A percentile compares a stretch with the other conserved stretches of the same genome.
Evolutionary conservation across 2,113 vertebrate species (phyloP).

Genomic region (Peromyscus maniculatus): DNA sequence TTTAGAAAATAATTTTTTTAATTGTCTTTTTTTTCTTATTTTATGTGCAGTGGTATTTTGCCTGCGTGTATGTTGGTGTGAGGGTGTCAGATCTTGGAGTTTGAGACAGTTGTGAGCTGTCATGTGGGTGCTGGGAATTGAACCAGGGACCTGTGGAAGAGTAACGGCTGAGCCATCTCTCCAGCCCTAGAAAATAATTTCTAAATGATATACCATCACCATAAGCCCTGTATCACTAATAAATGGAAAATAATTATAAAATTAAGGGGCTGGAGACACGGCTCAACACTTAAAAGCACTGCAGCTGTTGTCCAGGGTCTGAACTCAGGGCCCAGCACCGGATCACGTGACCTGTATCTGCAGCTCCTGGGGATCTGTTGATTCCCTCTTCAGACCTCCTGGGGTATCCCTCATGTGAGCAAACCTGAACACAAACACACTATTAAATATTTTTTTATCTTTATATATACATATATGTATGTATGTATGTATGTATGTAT

Average conservation of each 20-base stretch:
- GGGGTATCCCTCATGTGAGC: not conserved
- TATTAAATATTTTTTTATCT: not conserved
- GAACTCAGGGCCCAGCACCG: not conserved
- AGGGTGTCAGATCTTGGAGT: too few relatives aligned
- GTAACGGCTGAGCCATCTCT: too few relatives aligned
- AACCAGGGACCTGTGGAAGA: too few relatives aligned
- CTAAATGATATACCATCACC: not conserved
- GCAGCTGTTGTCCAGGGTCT: not conserved
- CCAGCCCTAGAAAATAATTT: not conserved
- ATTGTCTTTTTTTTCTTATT: not conserved
- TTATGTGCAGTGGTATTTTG: too few relatives aligned
- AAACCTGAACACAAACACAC: not conserved
- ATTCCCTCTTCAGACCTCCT: not conserved
- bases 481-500: not conserved
- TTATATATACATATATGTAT: not conserved
- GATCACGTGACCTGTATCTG: not conserved
- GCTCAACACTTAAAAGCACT: not conserved
- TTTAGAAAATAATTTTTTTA: not conserved
- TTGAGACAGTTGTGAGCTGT: too few relatives aligned
- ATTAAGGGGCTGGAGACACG: not conserved
- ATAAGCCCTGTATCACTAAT: not conserved
- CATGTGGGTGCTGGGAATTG: too few relatives aligned
- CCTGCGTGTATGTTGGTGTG: too few relatives aligned
- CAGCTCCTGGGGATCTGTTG: not conserved
- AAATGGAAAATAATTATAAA: conserved; percentile 33